These are phyloP conservation scores for Pseudococcus longispinus DNA, from an alignment of 2,888 invertebrate species.

Conservation along the genomic window DNA sequence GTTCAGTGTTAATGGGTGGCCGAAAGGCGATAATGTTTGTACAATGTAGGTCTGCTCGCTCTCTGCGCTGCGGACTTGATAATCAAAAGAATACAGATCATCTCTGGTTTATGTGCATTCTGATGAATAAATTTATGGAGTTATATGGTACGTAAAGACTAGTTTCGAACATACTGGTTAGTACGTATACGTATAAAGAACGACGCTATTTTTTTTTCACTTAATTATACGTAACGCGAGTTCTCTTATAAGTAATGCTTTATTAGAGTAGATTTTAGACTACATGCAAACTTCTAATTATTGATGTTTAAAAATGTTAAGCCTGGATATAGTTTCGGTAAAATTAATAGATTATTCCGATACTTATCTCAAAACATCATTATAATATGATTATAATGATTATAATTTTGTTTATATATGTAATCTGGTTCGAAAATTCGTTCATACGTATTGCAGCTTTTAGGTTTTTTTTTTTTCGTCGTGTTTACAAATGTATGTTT, in stretches of 20 bases:
- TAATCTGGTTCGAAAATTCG: constrained; percentile 44
- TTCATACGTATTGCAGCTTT: not conserved
- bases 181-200: not conserved
- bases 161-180: constrained; percentile 32
- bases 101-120: constrained; percentile 51
- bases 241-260: constrained; percentile 42
- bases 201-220: constrained; percentile 1
- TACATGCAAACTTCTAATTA: constrained; percentile 50
- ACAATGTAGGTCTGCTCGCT: constrained; percentile 48
- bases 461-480: not conserved
- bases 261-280: constrained; percentile 48
- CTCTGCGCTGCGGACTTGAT: constrained; percentile 33
- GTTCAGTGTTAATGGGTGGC: constrained; percentile 53
- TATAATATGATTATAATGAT: constrained; percentile 44
- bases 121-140: constrained; percentile 55
- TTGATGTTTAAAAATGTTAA: constrained; percentile 39
- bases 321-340: constrained; percentile 45
- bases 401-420: constrained; percentile 43
- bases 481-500: constrained; percentile 25
- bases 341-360: constrained; percentile 44
- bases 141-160: constrained; percentile 37
- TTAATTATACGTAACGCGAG: constrained; percentile 38
- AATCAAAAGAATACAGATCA: constrained; percentile 55
- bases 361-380: constrained; percentile 33
- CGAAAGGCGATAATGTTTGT: constrained; percentile 53